Evolutionary conservation across 2,888 invertebrate species (phyloP), one percentile per base, ranked within the genome.

Genomic region (Eilema caniola): DNA sequence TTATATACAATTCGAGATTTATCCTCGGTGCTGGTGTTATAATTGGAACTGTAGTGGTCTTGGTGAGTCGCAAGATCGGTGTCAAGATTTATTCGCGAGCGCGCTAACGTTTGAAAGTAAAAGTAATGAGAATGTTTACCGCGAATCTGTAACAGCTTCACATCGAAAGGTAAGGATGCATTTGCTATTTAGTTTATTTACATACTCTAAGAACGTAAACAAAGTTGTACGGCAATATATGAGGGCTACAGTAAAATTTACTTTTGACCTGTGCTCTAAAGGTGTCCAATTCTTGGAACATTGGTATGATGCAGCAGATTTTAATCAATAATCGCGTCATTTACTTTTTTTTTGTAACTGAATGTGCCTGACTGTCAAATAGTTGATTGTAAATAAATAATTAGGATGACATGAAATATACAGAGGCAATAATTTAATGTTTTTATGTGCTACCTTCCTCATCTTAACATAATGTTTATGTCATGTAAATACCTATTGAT

Each of bases 1-100:
- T 85, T 84, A 83, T 87, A 80, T 81, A 81, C 77, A 83, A 84
- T 85, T 89, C 83, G 83, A 86, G 88, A 86, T 77, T 83, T 82
- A 81, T 86, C 78, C 71, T 89, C 77, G 84, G 87, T 86, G 85
- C 85, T 85, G 72, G 89, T 78, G 78, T 88, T 74, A 70, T 88
- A 73, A 74, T 88, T 80, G 81, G 86, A 82, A 80, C 84, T 65
- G 78, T 85, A 67, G 77, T 89, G 68, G 72, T 88, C 68, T 79
- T 78, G 75, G 75, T 79, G 83, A 74, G 75, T 77, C 83, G 82
- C 79, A 88, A 80, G 76, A 75, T 81, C 75, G 75, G 83, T 79
- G 83, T 80, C 73, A 82, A 83, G 79, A 78, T 75, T 71, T 73
- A 69, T 69, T 77, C 70, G 70, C 79, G 74, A 70, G 68, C 77